Evolutionary conservation across 2,113 vertebrate genomes (phyloP).

Genomic region (Dolichallabes microphthalmus): DNA sequence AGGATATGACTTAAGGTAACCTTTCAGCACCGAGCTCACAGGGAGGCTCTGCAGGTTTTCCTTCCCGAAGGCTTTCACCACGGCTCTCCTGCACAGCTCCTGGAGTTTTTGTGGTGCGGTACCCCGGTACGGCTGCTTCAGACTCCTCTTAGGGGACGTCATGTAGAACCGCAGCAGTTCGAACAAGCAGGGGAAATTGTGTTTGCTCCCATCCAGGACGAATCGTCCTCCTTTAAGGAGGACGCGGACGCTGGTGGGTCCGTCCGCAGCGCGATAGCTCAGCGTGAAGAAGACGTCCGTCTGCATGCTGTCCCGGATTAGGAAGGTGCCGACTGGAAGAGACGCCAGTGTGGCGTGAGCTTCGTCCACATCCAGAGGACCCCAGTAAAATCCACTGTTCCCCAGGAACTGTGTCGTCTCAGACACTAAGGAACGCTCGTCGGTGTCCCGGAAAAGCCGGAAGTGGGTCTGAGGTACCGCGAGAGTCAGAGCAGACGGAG

Average conservation of each 20-base stretch:
- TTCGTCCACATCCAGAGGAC: conserved; percentile 81
- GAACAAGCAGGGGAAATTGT: conserved; percentile 85
- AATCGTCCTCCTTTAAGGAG: conserved; percentile 82
- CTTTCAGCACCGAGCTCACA: conserved; percentile 74
- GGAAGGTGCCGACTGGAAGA: conserved; percentile 81
- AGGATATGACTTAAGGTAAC: conserved; percentile 83
- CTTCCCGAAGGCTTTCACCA: conserved; percentile 76
- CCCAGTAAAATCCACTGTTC: conserved; percentile 92
- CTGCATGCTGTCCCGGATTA: conserved; percentile 92
- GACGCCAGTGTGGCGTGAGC: conserved; percentile 79
- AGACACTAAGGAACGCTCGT: conserved; percentile 81
- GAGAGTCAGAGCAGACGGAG: conserved; percentile 64
- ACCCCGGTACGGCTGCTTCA: conserved; percentile 80
- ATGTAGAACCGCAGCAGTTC: conserved; percentile 86
- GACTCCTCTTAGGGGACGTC: conserved; percentile 79
- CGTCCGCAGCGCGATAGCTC: conserved; percentile 83
- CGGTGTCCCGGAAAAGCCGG: conserved; percentile 79
- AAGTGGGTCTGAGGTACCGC: conserved; percentile 73
- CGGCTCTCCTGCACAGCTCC: conserved; percentile 85
- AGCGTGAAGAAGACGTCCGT: conserved; percentile 92
- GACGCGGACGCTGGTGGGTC: conserved; percentile 88
- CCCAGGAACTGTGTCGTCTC: conserved; percentile 79
- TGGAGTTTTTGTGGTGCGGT: conserved; percentile 80
- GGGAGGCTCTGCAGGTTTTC: conserved; percentile 76
- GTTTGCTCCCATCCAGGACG: conserved; percentile 85